Percentiles rank a stretch among this genome's conserved stretches.
These are phyloP conservation scores for Felis catus DNA, from an alignment of 2,113 vertebrate species.

Conservation along the genomic window DNA sequence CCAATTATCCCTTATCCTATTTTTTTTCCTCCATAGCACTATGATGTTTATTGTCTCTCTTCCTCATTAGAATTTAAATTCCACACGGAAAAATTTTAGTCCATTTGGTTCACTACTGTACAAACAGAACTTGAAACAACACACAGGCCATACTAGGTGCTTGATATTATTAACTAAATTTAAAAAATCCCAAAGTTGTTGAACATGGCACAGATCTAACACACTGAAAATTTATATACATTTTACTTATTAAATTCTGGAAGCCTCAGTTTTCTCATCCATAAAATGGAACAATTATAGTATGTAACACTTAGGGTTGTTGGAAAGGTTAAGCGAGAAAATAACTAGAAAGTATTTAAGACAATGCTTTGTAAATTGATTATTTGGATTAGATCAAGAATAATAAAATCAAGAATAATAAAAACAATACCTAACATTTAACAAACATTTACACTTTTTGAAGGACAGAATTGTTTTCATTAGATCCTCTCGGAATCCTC, in stretches of 20 bases:
- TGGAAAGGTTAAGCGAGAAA: conserved; percentile 15
- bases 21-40: not conserved
- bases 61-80: not conserved
- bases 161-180: not conserved
- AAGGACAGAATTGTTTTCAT: not conserved
- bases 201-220: not conserved
- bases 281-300: not conserved
- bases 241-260: conserved; percentile 12
- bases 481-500: not conserved
- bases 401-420: not conserved
- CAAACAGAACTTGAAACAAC: not conserved
- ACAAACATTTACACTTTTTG: not conserved
- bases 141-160: not conserved
- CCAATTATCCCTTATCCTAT: not conserved
- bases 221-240: not conserved
- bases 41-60: not conserved
- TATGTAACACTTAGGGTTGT: not conserved
- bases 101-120: not conserved
- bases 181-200: not conserved
- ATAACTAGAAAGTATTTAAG: not conserved
- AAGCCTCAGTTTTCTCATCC: conserved; percentile 9
- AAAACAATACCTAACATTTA: not conserved
- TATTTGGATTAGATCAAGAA: not conserved
- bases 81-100: not conserved
- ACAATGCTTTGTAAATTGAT: not conserved